Base-by-base conservation (phyloP, 2,888 invertebrate species). In the Volucella inanis region DNA sequence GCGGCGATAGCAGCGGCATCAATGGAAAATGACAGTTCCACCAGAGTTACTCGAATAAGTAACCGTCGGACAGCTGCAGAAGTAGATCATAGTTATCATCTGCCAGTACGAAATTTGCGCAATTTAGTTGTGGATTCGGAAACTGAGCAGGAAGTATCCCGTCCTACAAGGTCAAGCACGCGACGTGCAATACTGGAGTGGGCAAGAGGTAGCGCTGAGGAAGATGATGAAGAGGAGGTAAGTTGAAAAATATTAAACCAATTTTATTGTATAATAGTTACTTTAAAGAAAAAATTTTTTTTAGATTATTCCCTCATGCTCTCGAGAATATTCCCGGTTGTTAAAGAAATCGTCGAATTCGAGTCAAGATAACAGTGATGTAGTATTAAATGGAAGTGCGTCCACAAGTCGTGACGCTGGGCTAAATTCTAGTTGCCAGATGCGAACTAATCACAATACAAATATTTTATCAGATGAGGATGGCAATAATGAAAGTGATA, bases 1-100 rank as follows among this genome's bases (percentile, higher is more conserved):
- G 62, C 78, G 80, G 70, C 75, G n/a, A 57, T 74, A 57, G 87
- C 88, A 71, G 87, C 76, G 55, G 57, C 75, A 8, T 18, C 62
- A 11, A 41, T 38, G n/a, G 70, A 70, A 49, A 31, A 72, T 4
- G 88, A 87, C 15, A 90, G 89, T 68, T 90, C 91, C 3, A 90
- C 89, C 12, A 90, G 90, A 47, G 90, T 88, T 43, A 90, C 90
- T 3, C 90, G 91, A 47, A 87, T 64, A 43, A 83, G 80, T 68
- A 81, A 84, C 11, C 88, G 89, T 11, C 88, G 88, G 2, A 87
- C 89, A 61, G 89, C 90, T 2, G 88, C 91, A 39, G 92, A 92
- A 82, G 90, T 90, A 50, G 92, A 92, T 88, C 92, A 92, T 71
- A 92, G 92, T 87, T 92, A 92, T 87, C 91, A 92, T 87, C 87